Evolutionary conservation across 2,888 invertebrate genomes (phyloP).

Genomic region (Dolomedes plantarius): DNA sequence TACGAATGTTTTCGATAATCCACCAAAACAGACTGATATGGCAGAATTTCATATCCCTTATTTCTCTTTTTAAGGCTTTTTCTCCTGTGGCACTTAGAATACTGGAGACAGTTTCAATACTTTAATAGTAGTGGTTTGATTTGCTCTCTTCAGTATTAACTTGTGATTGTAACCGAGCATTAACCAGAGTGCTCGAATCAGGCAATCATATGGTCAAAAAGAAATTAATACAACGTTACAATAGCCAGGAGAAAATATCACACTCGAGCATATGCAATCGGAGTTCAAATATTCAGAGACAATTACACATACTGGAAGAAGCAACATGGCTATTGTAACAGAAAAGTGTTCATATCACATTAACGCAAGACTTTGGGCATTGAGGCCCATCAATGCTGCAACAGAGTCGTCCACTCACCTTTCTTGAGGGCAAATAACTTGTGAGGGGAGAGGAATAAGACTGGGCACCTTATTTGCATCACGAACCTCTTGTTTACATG

Average conservation of each 20-base stretch:
- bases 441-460: background rate
- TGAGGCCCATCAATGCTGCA: background rate
- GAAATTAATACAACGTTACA: constrained; percentile 39
- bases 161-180: constrained; percentile 56
- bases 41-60: constrained; percentile 31
- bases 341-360: constrained; percentile 68
- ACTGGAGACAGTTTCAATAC: constrained; percentile 70
- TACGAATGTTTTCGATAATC: constrained; percentile 32
- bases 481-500: constrained; percentile 79
- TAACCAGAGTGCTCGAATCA: constrained; percentile 33
- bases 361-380: constrained; percentile 32
- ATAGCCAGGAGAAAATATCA: constrained; percentile 67
- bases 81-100: constrained; percentile 72
- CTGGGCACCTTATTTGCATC: background rate
- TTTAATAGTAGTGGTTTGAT: constrained; percentile 60
- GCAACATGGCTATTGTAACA: constrained; percentile 63
- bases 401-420: constrained; percentile 1
- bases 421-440: background rate
- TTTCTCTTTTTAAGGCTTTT: constrained; percentile 47
- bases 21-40: constrained; percentile 68
- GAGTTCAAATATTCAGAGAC: constrained; percentile 6
- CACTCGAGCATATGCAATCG: constrained; percentile 61
- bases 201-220: constrained; percentile 38
- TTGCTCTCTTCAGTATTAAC: constrained; percentile 53
- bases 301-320: constrained; percentile 68